phyloP scores from a whole-genome alignment of 64 coral and sea anemone genomes.

The Acropora yongei region DNA sequence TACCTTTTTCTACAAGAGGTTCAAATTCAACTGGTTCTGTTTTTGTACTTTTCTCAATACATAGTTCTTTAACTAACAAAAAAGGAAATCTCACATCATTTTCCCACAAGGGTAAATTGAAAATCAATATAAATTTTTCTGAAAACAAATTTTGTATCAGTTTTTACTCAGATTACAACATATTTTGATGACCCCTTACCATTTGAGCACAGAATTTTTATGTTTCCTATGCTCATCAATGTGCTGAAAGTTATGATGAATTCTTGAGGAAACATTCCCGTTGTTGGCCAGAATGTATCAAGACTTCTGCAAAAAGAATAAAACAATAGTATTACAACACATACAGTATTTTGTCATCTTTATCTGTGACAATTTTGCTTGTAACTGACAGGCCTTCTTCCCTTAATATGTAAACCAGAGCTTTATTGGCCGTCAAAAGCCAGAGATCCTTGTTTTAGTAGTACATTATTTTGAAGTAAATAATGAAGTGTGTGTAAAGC shows the following conservation, averaged over 20 bases:
- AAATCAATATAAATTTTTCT: no score
- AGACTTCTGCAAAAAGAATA: constrained; percentile 53
- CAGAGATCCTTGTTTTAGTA: no score
- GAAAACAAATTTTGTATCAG: no score
- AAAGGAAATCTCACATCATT: neutral
- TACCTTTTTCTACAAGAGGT: constrained; percentile 80
- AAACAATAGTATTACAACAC: no score
- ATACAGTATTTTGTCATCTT: no score
- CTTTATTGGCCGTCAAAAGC: no score
- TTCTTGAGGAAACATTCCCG: constrained; percentile 86
- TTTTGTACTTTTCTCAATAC: constrained; percentile 66
- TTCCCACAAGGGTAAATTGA: no score
- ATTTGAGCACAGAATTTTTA: constrained; percentile 87
- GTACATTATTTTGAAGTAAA: no score
- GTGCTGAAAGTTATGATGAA: constrained; percentile 91
- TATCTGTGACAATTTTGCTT: no score
- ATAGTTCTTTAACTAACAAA: constrained; percentile 69
- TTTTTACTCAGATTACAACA: neutral
- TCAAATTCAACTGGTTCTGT: constrained; percentile 69
- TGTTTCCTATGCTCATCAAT: constrained; percentile 84
- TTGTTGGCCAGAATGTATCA: constrained; percentile 96
- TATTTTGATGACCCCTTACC: constrained; percentile 54
- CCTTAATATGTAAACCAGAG: no score
- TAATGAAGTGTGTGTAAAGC: no score
- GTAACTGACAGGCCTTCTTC: no score